phyloP scores from a whole-genome alignment of 1,140 invertebrate species.

The Scaptodrosophila lebanonensis region DNA sequence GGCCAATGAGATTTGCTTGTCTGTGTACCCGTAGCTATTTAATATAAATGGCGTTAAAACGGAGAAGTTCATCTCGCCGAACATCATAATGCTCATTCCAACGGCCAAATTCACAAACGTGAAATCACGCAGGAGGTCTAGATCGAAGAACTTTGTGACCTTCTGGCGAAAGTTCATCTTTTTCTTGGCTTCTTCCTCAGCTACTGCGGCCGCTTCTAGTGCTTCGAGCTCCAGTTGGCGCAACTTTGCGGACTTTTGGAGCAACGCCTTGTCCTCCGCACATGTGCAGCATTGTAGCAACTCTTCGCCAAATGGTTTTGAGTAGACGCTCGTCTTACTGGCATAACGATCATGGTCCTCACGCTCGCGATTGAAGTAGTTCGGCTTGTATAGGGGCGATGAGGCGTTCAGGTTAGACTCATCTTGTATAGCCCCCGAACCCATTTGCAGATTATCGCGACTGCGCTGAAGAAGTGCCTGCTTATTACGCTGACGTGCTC shows the following conservation, averaged over 20 bases:
- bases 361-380: slow-evolving; percentile 78
- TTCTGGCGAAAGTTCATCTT: slow-evolving; percentile 78
- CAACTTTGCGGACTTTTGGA: slow-evolving; percentile 51
- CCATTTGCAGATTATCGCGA: slow-evolving; percentile 53
- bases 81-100: slow-evolving; percentile 83
- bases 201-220: slow-evolving; percentile 14
- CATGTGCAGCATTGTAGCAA: slow-evolving; percentile 58
- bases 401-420: slow-evolving; percentile 76
- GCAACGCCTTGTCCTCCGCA: slow-evolving; percentile 56
- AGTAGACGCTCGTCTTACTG: slow-evolving; percentile 60
- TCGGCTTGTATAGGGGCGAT: slow-evolving; percentile 34
- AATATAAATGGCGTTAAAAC: slow-evolving; percentile 83
- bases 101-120: slow-evolving; percentile 83
- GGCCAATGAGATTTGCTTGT: slow-evolving; percentile 79
- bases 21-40: slow-evolving; percentile 79
- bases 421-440: too few relatives aligned
- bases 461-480: slow-evolving; percentile 78
- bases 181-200: slow-evolving; percentile 51
- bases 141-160: slow-evolving; percentile 81
- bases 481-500: slow-evolving; percentile 77
- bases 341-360: slow-evolving; percentile 57
- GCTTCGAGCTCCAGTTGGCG: slow-evolving; percentile 22
- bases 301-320: slow-evolving; percentile 28
- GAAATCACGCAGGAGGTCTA: slow-evolving; percentile 82
- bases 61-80: slow-evolving; percentile 84